Conservation (phyloP, 2,797 vertebrate species). For the Hemitrygon akajei region DNA sequence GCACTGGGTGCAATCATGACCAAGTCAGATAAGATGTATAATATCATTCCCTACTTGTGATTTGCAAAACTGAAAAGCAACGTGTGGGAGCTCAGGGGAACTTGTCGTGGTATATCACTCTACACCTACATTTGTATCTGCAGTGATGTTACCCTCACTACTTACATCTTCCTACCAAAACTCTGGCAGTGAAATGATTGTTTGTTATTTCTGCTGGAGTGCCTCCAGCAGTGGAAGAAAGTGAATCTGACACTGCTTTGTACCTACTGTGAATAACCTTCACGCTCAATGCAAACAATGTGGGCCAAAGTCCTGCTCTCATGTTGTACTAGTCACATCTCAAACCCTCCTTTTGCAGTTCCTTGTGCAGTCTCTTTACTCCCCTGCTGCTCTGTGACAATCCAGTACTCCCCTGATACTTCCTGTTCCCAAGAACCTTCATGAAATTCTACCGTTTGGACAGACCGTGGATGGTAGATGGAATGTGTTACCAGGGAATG, state of each 20-base stretch:
- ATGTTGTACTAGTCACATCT: no score
- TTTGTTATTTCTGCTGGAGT: background rate
- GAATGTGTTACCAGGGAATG: no score
- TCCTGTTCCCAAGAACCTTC: background rate
- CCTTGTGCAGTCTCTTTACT: background rate
- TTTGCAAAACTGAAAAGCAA: background rate
- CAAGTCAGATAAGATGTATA: background rate
- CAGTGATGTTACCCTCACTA: background rate
- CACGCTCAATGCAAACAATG: no score
- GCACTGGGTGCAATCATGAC: background rate
- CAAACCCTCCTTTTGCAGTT: background rate
- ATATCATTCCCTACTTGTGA: background rate
- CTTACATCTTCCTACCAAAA: background rate
- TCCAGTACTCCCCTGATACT: background rate
- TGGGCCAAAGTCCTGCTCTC: no score
- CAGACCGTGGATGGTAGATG: no score
- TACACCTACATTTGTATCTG: background rate
- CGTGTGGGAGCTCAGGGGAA: background rate
- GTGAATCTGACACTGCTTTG: background rate
- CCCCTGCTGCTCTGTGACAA: background rate
- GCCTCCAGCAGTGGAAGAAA: background rate
- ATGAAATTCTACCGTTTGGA: background rate
- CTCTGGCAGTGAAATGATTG: background rate
- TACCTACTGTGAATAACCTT: background rate
- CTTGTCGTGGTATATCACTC: background rate